Evolutionary conservation across 1,140 invertebrate genomes (phyloP).

Genomic region (Listronotus oregonensis): DNA sequence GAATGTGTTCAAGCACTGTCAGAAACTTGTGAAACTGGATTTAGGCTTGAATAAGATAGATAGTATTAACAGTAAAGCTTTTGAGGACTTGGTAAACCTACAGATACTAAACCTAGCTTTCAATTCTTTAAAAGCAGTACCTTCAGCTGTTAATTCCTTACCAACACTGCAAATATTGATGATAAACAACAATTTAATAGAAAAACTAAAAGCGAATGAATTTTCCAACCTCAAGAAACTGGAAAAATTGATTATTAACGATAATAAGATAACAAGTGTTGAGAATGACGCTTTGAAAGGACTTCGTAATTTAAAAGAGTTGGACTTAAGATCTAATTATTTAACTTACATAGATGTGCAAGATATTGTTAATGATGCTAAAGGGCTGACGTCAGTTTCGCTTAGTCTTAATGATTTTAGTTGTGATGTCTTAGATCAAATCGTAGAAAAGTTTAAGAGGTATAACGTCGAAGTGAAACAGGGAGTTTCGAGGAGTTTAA

Average conservation of each 20-base stretch:
- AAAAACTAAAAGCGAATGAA: conserved; percentile 7
- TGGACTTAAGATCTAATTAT: conserved; percentile 35
- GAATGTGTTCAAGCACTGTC: conserved; percentile 21
- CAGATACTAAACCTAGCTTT: conserved; percentile 28
- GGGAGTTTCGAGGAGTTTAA: conserved; percentile 19
- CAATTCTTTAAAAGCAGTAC: conserved; percentile 26
- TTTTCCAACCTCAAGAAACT: conserved; percentile 27
- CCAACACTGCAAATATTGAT: conserved; percentile 19
- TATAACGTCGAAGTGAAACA: conserved; percentile 9
- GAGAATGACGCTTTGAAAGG: conserved; percentile 16
- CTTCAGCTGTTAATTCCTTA: conserved; percentile 25
- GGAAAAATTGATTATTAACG: conserved; percentile 18
- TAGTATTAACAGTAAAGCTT: conserved; percentile 24
- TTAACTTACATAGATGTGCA: conserved; percentile 28
- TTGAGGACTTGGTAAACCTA: conserved; percentile 18
- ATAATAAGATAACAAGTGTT: conserved; percentile 22
- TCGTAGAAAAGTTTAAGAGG: conserved; percentile 19
- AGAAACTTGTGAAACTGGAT: conserved; percentile 32
- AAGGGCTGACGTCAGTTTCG: conserved; percentile 14
- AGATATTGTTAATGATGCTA: conserved; percentile 12
- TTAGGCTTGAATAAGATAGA: conserved; percentile 38
- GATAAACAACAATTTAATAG: conserved; percentile 34
- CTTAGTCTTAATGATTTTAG: conserved; percentile 34
- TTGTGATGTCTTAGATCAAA: conserved; percentile 20
- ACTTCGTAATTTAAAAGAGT: conserved; percentile 20